phyloP scores from a whole-genome alignment of 2,797 vertebrate species.

The Sarcophilus harrisii region DNA sequence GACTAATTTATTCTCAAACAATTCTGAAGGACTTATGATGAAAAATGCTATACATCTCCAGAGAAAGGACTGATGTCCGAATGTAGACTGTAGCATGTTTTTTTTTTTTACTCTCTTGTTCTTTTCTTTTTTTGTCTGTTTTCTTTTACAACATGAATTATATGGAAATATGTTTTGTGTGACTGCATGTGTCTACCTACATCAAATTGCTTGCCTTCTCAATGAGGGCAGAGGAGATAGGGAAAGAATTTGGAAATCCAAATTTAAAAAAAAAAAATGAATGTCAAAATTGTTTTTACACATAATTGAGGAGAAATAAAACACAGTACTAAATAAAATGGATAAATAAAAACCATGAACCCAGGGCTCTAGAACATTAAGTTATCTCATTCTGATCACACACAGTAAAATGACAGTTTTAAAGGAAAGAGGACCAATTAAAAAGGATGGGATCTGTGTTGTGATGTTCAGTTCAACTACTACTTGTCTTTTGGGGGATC shows the following conservation, averaged over 20 bases:
- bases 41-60: neutral
- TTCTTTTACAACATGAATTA: neutral
- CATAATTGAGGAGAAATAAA: neutral
- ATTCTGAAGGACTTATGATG: neutral
- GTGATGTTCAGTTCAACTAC: neutral
- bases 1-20: neutral
- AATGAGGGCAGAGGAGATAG: neutral
- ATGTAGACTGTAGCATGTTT: neutral
- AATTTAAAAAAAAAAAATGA: neutral
- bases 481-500: neutral
- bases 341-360: neutral
- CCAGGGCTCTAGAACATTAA: neutral
- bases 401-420: neutral
- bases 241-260: neutral
- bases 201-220: neutral
- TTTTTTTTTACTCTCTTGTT: neutral
- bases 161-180: neutral
- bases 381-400: neutral
- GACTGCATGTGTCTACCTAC: neutral
- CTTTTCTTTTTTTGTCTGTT: constrained; percentile 46
- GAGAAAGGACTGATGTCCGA: neutral
- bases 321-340: neutral
- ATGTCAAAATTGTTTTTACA: neutral
- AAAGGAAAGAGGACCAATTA: neutral
- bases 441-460: neutral